A percentile compares a stretch with the other conserved stretches of the same genome.
phyloP scores from a whole-genome alignment of 2,113 vertebrate species.

The Serranochromis macrocephalus region DNA sequence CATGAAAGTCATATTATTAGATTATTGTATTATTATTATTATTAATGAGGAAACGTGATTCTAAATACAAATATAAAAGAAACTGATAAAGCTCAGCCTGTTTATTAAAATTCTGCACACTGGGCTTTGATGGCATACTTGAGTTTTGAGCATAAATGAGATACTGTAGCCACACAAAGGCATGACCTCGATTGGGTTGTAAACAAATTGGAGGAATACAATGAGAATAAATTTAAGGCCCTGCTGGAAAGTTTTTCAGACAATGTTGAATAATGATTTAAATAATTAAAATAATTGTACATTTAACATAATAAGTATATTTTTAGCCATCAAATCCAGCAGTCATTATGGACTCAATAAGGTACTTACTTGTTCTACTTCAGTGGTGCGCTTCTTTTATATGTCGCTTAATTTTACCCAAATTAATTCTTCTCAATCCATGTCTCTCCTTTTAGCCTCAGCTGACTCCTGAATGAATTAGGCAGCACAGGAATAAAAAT shows the following conservation, averaged over 20 bases:
- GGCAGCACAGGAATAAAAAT: neutral
- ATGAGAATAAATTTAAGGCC: neutral
- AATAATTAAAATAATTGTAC: neutral
- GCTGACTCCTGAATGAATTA: neutral
- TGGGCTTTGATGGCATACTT: neutral
- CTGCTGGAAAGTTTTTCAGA: neutral
- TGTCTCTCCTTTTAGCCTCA: neutral
- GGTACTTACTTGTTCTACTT: conserved; percentile 28
- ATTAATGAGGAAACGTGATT: neutral
- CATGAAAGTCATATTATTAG: neutral
- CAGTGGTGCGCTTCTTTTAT: neutral
- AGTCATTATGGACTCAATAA: neutral
- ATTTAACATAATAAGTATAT: neutral
- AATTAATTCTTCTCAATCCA: neutral
- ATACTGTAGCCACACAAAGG: neutral
- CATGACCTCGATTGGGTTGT: conserved; percentile 19
- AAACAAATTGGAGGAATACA: neutral
- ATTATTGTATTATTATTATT: neutral
- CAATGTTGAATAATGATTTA: neutral
- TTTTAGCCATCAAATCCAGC: neutral
- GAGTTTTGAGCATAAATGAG: neutral
- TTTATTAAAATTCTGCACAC: neutral
- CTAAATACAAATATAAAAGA: neutral
- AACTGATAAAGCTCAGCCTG: neutral
- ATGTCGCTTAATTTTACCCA: neutral